Conservation (phyloP, 2,113 vertebrate species). For the Dicrurus megarhynchus region DNA sequence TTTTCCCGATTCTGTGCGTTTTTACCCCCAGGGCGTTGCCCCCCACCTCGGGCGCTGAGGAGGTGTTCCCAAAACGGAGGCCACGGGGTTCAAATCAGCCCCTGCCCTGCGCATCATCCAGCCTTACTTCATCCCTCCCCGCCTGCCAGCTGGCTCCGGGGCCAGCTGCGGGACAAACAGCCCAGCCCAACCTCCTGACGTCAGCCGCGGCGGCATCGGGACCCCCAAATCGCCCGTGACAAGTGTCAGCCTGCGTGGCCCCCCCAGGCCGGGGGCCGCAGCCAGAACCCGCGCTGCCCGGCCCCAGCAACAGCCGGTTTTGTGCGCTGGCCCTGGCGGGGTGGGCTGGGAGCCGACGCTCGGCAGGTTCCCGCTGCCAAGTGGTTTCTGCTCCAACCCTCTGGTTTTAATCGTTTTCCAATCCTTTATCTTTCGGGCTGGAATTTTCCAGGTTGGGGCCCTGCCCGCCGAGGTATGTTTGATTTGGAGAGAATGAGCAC, state of each 20-base stretch:
- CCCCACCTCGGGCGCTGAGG: background rate
- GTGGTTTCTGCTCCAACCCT: conserved; percentile 49
- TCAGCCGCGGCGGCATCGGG: background rate
- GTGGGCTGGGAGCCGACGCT: background rate
- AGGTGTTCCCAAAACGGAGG: conserved; percentile 17
- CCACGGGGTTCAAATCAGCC: background rate
- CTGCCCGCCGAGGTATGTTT: conserved; percentile 54
- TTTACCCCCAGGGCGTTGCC: background rate
- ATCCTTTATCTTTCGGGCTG: conserved; percentile 61
- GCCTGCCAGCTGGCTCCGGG: conserved; percentile 17
- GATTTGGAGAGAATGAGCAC: conserved; percentile 28
- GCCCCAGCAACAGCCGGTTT: background rate
- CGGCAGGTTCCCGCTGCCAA: conserved; percentile 39
- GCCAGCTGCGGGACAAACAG: background rate
- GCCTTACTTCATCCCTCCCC: conserved; percentile 35
- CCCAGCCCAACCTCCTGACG: background rate
- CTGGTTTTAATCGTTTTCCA: conserved; percentile 67
- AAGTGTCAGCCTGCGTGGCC: background rate
- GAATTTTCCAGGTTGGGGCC: conserved; percentile 68
- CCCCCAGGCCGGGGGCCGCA: background rate
- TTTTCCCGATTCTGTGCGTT: background rate
- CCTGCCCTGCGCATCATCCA: conserved; percentile 6
- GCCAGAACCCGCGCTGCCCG: background rate
- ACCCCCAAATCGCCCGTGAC: background rate
- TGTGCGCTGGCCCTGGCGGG: background rate